Base-by-base conservation (phyloP, 2,113 vertebrate genomes). In the Ranitomeya imitator region DNA sequence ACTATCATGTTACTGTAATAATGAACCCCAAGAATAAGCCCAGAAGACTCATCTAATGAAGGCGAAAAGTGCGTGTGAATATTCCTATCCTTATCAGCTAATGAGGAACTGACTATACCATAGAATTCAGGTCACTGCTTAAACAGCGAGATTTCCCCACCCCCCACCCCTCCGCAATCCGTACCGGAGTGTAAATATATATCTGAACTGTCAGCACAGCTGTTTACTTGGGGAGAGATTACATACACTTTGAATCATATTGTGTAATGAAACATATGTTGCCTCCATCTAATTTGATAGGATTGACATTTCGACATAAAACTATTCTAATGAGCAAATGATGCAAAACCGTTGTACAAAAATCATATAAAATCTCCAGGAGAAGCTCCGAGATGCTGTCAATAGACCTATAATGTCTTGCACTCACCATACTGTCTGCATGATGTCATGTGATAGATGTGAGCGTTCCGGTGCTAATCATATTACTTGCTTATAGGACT, bases 171-270 rank as follows among this genome's bases (percentile, higher is more conserved):
- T 16, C 15, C 57, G 2, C 51, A 16, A 54, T 52, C 73, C 23
- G 45, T 76, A 8, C 82, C 18, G 52, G 81, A 55, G 45, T n/a
- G 63, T 69, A 67, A 54, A 71, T 84, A 52, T 55, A 84, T n/a
- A 84, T 84, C 51, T 84, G 65, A 69, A 69, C 51, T 84, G 82
- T 69, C 82, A 84, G 82, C 82, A 69, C 63, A 84, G 45, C 82
- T 84, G 82, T 84, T 84, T 84, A 65, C 82, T 84, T 84, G 55
- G 7, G 63, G 65, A 84, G 21, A 23, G 65, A 83, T 76, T 83
- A 83, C 45, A 83, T 83, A 69, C 81, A 67, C 37, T 63, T 54
- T 83, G 59, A n/a, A 67, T 69, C 37, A 67, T 65, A n/a, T 67
- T 83, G 61, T 23, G 65, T 54, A 69, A 71, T 26, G 67, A 84